Evolutionary conservation across 64 coral and sea anemone species (phyloP).

Genomic region (Astreopora myriophthalma): DNA sequence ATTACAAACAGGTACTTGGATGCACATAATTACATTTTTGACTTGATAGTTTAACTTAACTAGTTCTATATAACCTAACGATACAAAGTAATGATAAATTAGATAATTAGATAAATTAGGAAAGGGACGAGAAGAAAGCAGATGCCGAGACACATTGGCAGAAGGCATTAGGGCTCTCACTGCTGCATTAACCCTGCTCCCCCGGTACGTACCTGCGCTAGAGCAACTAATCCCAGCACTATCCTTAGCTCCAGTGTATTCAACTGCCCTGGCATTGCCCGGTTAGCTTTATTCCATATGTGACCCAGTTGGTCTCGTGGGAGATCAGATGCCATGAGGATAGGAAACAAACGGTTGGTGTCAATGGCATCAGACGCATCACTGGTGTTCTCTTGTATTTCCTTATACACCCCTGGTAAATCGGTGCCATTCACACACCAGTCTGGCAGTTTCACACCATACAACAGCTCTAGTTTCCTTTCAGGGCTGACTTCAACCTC

Average conservation of each 20-base stretch:
- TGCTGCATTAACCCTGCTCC: not conserved
- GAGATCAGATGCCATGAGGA: slow-evolving; percentile 87
- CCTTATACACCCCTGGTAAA: slow-evolving; percentile 86
- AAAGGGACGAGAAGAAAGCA: too few species aligned
- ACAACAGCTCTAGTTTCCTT: slow-evolving; percentile 52
- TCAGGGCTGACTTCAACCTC: slow-evolving; percentile 72
- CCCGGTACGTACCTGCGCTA: slow-evolving; percentile 87
- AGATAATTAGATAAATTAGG: too few species aligned
- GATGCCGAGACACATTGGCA: too few species aligned
- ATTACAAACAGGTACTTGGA: too few species aligned
- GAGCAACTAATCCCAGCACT: slow-evolving; percentile 85
- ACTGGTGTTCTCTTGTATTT: slow-evolving; percentile 71
- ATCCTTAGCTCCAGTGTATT: slow-evolving; percentile 86
- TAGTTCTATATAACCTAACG: too few species aligned
- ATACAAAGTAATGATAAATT: too few species aligned
- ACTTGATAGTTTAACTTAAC: too few species aligned
- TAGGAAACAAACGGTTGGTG: slow-evolving; percentile 79
- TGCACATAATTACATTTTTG: too few species aligned
- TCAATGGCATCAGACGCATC: slow-evolving; percentile 65
- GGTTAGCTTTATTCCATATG: slow-evolving; percentile 87
- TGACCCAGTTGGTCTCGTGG: slow-evolving; percentile 84
- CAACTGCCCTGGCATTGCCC: slow-evolving; percentile 75
- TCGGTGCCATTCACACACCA: slow-evolving; percentile 76
- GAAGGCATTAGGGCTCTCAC: too few species aligned
- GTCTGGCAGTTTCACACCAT: slow-evolving; percentile 80